Evolutionary conservation across 2,888 invertebrate genomes (phyloP), one percentile per base, ranked within the genome.

Genomic region (Orthosia gracilis): DNA sequence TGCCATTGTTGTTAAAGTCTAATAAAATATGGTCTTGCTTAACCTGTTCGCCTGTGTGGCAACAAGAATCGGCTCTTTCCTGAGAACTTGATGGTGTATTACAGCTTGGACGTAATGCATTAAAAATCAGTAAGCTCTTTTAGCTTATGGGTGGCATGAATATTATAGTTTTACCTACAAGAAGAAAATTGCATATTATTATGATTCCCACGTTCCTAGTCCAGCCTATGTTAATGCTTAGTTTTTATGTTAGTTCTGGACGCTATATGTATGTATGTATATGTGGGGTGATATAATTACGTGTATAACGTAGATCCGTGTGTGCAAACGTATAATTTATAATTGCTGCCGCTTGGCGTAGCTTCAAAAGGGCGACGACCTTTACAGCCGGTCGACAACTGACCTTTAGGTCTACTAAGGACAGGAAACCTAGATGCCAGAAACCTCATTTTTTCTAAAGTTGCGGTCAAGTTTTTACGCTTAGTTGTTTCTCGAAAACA

Each of bases 331-430:
- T 84, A 81, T 85, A 87, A 85, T 84, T 87, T 88, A 85, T 87
- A 87, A 86, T 86, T 82, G 84, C 78, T 78, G 74, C 84, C 80
- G 80, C 83, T 73, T 84, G 84, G 83, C 80, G 83, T 82, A 87
- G 85, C 87, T 80, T 82, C 87, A 91, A 89, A 89, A 89, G 94
- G 92, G 91, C 93, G 91, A 91, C 88, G 93, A 92, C 93, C 94
- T 93, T 92, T 89, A 83, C 84, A 88, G 89, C 85, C 89, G 90
- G 91, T 90, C 90, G 90, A 90, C 94, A 92, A 92, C 90, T 95
- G 93, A 95, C 95, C 95, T 96, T 96, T 95, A 91, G 82, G 82
- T 88, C 83, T 85, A 86, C 87, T 85, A 80, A 77, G 79, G 85
- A 84, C 83, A 85, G 85, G 84, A 84, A 88, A 85, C 83, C 83